Evolutionary conservation across 92 coral and sea anemone genomes (phyloP), one percentile per base, ranked within the genome.

Genomic region (Umimayanthus chanpuru): DNA sequence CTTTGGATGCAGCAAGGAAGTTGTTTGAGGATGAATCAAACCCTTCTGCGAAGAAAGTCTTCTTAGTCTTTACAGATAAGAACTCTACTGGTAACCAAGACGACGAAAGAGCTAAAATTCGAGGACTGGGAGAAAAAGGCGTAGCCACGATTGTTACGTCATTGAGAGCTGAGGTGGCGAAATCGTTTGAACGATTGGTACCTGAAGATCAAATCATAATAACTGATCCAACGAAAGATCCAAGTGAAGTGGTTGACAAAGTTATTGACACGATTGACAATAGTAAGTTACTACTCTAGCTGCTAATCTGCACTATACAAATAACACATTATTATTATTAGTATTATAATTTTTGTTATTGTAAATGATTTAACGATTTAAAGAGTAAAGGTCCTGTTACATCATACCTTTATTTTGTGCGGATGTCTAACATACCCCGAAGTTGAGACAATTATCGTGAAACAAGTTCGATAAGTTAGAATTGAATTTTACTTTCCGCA

Each of bases 11-110:
- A 30, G 85, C 84, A 18, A 56, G 67, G 53, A 80, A 73, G 36
- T 73, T 80, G 28, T 89, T 92, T 49, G 94, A 90, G 68, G 93
- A 91, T 73, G 88, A 79, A 0, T 81, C 94, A 10, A 84, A 67
- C 9, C 85, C 81, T 14, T 76, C 89, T 20, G 79, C 86, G 18
- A 83, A 84, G 28, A 80, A 81, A 36, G 32, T 92, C 23, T 90
- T 81, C 28, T 30, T 80, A 20, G 86, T 72, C 4, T 80, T 80
- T 32, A 80, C 86, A 9, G 85, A 73, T 81, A 81, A 65, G 36
- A 81, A 81, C 58, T 81, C 85, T 2, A 81, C 85, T 20, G 85
- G 85, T 18, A 65, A 81, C 21, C 73, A 65, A 20, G 73, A 64
- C 29, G 85, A 81, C 18, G 85, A 81, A 65, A 81, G 15, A 25